Percentiles rank a stretch among this genome's conserved stretches.
These are phyloP conservation scores for Hypselothyrea guttata DNA, from an alignment of 2,888 invertebrate species.

Conservation along the genomic window DNA sequence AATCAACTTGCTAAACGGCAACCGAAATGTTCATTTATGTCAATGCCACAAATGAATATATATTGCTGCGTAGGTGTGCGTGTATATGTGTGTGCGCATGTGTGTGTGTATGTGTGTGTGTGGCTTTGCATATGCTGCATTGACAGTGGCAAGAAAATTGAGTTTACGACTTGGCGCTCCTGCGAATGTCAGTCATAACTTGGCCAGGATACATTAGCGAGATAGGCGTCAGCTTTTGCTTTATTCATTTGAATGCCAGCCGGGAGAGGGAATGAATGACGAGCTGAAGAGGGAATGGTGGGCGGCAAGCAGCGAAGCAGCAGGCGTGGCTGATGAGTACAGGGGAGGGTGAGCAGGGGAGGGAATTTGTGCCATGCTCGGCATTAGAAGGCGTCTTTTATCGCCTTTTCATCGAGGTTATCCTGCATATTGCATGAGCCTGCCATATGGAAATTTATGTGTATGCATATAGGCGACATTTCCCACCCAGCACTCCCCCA, in stretches of 20 bases:
- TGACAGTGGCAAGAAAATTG: conserved; percentile 51
- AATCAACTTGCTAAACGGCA: conserved; percentile 39
- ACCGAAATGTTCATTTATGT: conserved; percentile 33
- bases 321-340: not conserved
- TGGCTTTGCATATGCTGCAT: conserved; percentile 31
- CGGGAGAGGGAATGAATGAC: not conserved
- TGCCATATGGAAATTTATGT: conserved; percentile 76
- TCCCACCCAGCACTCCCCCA: not conserved
- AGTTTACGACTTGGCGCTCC: conserved; percentile 50
- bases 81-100: not conserved
- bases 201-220: conserved; percentile 55
- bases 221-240: conserved; percentile 52
- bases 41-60: conserved; percentile 38
- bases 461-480: conserved; percentile 14
- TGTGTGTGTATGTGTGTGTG: not conserved
- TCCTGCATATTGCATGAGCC: conserved; percentile 74
- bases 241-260: conserved; percentile 55
- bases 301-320: not conserved
- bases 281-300: not conserved
- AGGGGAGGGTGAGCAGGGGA: not conserved
- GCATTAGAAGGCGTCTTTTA: conserved; percentile 63
- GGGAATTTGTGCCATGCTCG: conserved; percentile 4
- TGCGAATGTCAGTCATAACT: conserved; percentile 55
- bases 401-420: conserved; percentile 77
- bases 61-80: conserved; percentile 4